A percentile compares a stretch with the other conserved stretches of the same genome.
phyloP scores from a whole-genome alignment of 2,888 invertebrate species.

The Taenaris catops region DNA sequence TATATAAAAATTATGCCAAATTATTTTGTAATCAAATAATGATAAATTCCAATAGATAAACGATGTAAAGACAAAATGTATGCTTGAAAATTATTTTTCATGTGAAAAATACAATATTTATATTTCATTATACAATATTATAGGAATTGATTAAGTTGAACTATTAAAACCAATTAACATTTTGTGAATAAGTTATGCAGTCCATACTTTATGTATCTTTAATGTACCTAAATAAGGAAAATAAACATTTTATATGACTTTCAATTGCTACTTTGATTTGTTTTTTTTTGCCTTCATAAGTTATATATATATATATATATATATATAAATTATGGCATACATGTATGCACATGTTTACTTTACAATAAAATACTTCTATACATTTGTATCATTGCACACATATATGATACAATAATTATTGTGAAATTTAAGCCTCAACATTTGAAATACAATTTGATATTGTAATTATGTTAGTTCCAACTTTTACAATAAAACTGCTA shows the following conservation, averaged over 20 bases:
- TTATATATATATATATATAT: too few species aligned
- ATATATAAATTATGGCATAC: too few species aligned
- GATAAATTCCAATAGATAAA: conserved; percentile 38
- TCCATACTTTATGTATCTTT: conserved; percentile 67
- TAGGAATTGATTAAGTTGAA: conserved; percentile 44
- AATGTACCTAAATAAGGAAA: conserved; percentile 61
- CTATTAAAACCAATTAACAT: conserved; percentile 44
- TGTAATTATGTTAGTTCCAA: too few species aligned
- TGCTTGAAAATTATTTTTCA: conserved; percentile 16
- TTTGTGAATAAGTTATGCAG: conserved; percentile 61
- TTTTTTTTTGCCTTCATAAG: too few species aligned
- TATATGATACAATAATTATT: too few species aligned
- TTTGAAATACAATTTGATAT: too few species aligned
- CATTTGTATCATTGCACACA: too few species aligned
- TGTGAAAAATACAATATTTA: conserved; percentile 27
- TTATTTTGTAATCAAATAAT: conserved; percentile 64
- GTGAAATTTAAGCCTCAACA: too few species aligned
- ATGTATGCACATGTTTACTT: too few species aligned
- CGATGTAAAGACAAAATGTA: conserved; percentile 22
- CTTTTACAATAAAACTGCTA: too few species aligned
- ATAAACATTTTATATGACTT: conserved; percentile 80
- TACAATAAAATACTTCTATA: neutral
- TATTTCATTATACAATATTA: conserved; percentile 28
- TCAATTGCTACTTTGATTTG: conserved; percentile 36
- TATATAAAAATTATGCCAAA: conserved; percentile 64